Conservation (phyloP, 1,140 invertebrate species). For the Brachystomella parvula region DNA sequence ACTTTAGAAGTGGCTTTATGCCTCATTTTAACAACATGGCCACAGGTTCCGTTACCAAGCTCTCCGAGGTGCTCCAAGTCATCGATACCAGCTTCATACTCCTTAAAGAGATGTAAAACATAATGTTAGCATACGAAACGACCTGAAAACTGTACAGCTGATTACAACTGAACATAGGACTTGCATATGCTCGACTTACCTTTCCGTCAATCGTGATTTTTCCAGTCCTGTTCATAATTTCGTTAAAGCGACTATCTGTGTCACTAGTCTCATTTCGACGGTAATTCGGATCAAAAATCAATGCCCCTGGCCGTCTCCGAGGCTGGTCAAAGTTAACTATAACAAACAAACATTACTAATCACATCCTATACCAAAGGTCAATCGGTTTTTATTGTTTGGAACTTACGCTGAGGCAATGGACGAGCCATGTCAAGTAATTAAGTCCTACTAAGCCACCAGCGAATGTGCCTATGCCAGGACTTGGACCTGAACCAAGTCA, state of each 20-base stretch:
- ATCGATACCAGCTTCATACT: conserved; percentile 70
- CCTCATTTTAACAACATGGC: conserved; percentile 94
- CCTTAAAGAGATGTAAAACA: not conserved
- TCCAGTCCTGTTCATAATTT: conserved; percentile 74
- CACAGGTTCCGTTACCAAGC: conserved; percentile 90
- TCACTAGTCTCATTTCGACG: conserved; percentile 32
- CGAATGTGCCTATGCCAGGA: not conserved
- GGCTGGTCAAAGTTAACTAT: conserved; percentile 11
- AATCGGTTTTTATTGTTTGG: not conserved
- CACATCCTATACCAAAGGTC: not conserved
- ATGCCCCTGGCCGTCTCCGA: conserved; percentile 17
- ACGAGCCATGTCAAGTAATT: not conserved
- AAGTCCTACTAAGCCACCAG: not conserved
- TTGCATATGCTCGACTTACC: conserved; percentile 38
- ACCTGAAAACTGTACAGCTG: not conserved
- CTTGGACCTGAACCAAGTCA: not conserved
- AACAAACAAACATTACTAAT: not conserved
- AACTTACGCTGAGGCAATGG: not conserved
- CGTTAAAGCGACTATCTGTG: conserved; percentile 61
- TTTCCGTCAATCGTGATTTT: conserved; percentile 69
- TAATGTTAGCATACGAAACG: too few species aligned
- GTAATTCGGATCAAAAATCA: conserved; percentile 23
- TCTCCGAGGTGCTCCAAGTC: conserved; percentile 83
- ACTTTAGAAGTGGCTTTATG: conserved; percentile 74
- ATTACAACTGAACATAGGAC: conserved; percentile 18